A percentile compares a stretch with the other conserved stretches of the same genome.
phyloP scores from a whole-genome alignment of 2,888 invertebrate species.

The Strigamia transsilvanica region DNA sequence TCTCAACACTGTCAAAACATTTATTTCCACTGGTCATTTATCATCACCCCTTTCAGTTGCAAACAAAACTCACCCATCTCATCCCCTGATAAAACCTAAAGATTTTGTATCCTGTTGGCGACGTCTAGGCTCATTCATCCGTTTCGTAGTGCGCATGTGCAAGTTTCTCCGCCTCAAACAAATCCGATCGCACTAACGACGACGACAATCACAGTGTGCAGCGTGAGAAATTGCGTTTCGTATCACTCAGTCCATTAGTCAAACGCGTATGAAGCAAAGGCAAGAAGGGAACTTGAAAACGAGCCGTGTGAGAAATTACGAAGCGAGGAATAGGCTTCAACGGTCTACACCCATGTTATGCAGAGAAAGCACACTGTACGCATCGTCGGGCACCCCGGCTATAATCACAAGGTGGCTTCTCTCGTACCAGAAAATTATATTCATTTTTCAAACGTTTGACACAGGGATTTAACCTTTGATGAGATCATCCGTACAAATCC shows the following conservation, averaged over 20 bases:
- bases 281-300: not conserved
- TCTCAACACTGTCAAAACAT: not conserved
- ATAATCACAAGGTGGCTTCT: constrained; percentile 42
- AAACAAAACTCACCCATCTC: not conserved
- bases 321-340: constrained; percentile 32
- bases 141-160: not conserved
- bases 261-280: constrained; percentile 28
- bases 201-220: constrained; percentile 31
- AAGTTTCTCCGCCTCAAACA: not conserved
- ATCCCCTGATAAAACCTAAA: not conserved
- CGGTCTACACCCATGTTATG: constrained; percentile 22
- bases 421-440: constrained; percentile 26
- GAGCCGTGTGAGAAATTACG: constrained; percentile 26
- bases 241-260: constrained; percentile 44
- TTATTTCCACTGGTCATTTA: constrained; percentile 1
- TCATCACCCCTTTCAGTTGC: not conserved
- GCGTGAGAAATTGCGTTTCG: constrained; percentile 39
- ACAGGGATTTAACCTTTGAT: constrained; percentile 23
- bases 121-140: constrained; percentile 17
- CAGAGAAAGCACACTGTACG: constrained; percentile 42
- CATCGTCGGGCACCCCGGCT: constrained; percentile 14
- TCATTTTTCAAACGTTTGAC: constrained; percentile 22
- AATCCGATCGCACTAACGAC: constrained; percentile 41
- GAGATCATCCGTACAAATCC: constrained; percentile 20
- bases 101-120: not conserved